These are phyloP conservation scores for Zaprionus davidi DNA, from an alignment of 1,140 invertebrate species.

Conservation along the genomic window DNA sequence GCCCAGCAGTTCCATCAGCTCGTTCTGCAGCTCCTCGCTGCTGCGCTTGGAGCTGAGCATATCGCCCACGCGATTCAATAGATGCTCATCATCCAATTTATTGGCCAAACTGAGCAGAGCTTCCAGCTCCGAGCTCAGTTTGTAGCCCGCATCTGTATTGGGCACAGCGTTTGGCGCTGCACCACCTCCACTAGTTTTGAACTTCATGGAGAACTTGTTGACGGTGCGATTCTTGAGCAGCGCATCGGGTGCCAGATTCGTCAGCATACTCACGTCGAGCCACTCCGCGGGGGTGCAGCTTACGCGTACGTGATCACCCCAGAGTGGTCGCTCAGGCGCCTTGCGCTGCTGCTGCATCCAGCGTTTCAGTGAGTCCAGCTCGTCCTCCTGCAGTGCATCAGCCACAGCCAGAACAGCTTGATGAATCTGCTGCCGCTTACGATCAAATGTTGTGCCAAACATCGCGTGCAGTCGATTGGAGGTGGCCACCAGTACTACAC, in stretches of 20 bases:
- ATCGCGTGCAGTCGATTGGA: conserved; percentile 62
- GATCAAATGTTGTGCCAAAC: conserved; percentile 76
- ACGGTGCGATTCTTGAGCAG: conserved; percentile 61
- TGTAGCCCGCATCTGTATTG: conserved; percentile 21
- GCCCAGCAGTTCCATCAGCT: conserved; percentile 93
- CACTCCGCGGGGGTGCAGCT: conserved; percentile 24
- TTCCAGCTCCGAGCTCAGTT: conserved; percentile 84
- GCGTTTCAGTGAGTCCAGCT: conserved; percentile 54
- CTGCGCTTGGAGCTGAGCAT: conserved; percentile 87
- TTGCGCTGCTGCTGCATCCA: conserved; percentile 58
- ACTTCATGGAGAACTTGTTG: conserved; percentile 70
- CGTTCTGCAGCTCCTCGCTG: conserved; percentile 92
- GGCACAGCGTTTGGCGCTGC: conserved; percentile 76
- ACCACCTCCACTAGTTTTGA: conserved; percentile 80
- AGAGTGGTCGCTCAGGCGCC: conserved; percentile 37
- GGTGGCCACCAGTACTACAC: conserved; percentile 70
- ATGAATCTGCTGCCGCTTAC: conserved; percentile 65
- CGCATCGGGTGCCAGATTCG: conserved; percentile 58
- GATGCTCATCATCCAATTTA: conserved; percentile 87
- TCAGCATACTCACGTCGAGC: conserved; percentile 61
- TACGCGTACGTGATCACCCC: conserved; percentile 68
- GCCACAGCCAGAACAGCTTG: conserved; percentile 54
- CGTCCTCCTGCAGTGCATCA: conserved; percentile 64
- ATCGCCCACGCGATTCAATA: conserved; percentile 86
- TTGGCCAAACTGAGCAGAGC: conserved; percentile 57